Base-by-base conservation (phyloP, 2,888 invertebrate species). In the Sericinus montela region DNA sequence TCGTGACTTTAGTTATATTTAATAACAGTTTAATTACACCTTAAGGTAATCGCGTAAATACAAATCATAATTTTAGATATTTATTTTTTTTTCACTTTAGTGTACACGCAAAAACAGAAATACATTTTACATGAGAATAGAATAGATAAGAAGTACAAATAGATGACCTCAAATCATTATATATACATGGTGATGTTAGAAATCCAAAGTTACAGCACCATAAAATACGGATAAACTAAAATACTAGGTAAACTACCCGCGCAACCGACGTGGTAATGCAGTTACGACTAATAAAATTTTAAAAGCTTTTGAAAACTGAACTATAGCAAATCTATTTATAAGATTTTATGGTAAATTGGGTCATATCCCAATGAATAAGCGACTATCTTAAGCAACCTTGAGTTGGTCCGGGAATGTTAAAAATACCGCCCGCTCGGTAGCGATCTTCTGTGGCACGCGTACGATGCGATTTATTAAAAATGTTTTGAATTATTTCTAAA, bases 321-420 rank as follows among this genome's bases (percentile, higher is more conserved):
- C 35, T 32, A 44, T 42, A 43, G 32, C 37, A 42, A 56, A 60
- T 67, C 69, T 75, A 72, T 71, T 69, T 67, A 75, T 80, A 79
- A 62, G 62, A 58, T 69, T 65, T 70, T 69, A 72, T 74, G 59
- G 70, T 72, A 78, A 87, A 86, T 86, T 86, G 80, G 87, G 87
- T 87, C 87, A 87, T 86, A 84, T 80, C 76, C 76, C 69, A 73
- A 83, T 82, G 85, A 81, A 86, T 86, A 85, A 82, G 75, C 78
- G 74, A 70, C 75, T 79, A 80, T 86, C 83, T 84, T 74, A 72
- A 77, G 70, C 82, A 86, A 86, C 87, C 87, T 88, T 87, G 87
- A 80, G 79, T 74, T 82, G 84, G 78, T 81, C 85, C 77, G 87
- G 82, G 87, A 86, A 87, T 87, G 88, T 88, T 88, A 88, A 86